Conservation (phyloP, 1,140 invertebrate species). For the Antheraea pernyi region DNA sequence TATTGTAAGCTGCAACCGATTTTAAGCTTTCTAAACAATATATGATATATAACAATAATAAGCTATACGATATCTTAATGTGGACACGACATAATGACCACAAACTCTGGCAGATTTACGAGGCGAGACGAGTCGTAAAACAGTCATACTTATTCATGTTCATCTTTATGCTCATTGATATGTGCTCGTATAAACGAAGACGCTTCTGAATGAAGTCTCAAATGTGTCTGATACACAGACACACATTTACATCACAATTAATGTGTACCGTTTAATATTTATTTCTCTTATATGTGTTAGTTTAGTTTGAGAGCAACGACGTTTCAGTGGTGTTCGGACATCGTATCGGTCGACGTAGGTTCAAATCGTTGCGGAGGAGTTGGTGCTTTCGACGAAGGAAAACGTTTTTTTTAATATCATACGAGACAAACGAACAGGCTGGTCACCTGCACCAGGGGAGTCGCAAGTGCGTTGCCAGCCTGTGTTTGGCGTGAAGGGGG, state of each 20-base stretch:
- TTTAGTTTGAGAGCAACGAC: too few relatives aligned
- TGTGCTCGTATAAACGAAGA: conserved; percentile 42
- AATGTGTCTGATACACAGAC: conserved; percentile 26
- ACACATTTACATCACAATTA: conserved; percentile 13
- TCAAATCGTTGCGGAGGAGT: too few relatives aligned
- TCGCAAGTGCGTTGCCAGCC: too few relatives aligned
- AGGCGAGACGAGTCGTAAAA: conserved; percentile 30
- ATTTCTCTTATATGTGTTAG: neutral
- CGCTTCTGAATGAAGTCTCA: conserved; percentile 26
- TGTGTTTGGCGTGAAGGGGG: too few relatives aligned
- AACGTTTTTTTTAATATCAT: too few relatives aligned
- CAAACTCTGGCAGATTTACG: conserved; percentile 33
- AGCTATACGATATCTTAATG: conserved; percentile 6
- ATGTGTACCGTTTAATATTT: neutral
- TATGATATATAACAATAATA: neutral
- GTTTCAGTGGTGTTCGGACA: too few relatives aligned
- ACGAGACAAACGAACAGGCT: too few relatives aligned
- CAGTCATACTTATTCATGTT: conserved; percentile 45
- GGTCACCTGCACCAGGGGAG: too few relatives aligned
- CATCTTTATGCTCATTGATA: conserved; percentile 51
- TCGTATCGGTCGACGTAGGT: too few relatives aligned
- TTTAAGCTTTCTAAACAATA: neutral
- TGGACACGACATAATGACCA: conserved; percentile 29
- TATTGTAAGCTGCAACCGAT: neutral
- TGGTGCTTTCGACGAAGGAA: too few relatives aligned